A percentile compares a stretch with the other conserved stretches of the same genome.
Conservation (phyloP, 1,140 invertebrate genomes). For the Muscidifurax raptorellus region DNA sequence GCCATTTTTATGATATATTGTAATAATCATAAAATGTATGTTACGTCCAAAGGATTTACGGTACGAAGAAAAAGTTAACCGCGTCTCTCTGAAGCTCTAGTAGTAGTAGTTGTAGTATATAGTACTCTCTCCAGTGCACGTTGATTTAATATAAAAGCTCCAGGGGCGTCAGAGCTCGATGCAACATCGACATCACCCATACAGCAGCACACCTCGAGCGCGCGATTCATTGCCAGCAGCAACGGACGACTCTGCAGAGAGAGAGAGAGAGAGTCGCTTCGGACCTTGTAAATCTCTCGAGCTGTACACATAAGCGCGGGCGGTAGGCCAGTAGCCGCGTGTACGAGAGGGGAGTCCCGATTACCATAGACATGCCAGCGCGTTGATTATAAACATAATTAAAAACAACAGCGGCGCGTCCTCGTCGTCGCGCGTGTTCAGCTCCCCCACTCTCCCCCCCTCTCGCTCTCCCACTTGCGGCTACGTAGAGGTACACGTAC, state of each 20-base stretch:
- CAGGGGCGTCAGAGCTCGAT: background rate
- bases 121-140: too few species aligned
- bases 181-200: too few species aligned
- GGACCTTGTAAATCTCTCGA: slow-evolving; percentile 37
- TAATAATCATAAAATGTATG: too few species aligned
- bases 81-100: too few species aligned
- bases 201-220: background rate
- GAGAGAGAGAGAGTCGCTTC: background rate
- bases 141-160: slow-evolving; percentile 38
- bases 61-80: background rate
- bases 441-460: background rate
- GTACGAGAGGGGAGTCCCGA: slow-evolving; percentile 50
- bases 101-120: too few species aligned
- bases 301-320: background rate
- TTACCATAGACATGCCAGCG: slow-evolving; percentile 75
- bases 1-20: too few species aligned
- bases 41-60: too few species aligned
- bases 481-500: background rate
- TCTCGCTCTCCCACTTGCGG: background rate
- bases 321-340: background rate
- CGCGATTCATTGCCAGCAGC: slow-evolving; percentile 21
- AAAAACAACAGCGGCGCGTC: slow-evolving; percentile 71
- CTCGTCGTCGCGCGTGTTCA: slow-evolving; percentile 8
- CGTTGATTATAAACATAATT: slow-evolving; percentile 76
- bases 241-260: background rate